Evolutionary conservation across 2,797 vertebrate species (phyloP).

Genomic region (Scolopax bukidnonensis): DNA sequence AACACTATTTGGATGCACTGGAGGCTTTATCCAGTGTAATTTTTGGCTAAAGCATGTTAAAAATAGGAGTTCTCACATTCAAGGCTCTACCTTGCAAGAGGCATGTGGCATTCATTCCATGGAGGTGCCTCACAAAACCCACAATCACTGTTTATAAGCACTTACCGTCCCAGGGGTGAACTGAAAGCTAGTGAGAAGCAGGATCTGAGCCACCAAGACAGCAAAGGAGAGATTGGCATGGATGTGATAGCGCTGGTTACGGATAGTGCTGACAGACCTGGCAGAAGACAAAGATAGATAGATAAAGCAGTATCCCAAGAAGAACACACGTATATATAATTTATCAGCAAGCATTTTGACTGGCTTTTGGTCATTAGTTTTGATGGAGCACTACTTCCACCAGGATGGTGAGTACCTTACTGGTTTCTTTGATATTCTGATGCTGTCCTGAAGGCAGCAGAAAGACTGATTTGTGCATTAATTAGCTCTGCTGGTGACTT

Average conservation of each 20-base stretch:
- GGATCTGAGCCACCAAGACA: constrained; percentile 91
- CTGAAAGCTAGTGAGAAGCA: constrained; percentile 91
- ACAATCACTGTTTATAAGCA: background rate
- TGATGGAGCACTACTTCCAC: background rate
- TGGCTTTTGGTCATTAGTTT: background rate
- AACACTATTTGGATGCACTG: background rate
- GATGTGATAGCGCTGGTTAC: constrained; percentile 97
- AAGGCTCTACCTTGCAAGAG: background rate
- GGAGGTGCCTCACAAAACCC: background rate
- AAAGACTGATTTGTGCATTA: background rate
- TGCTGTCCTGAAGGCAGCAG: background rate
- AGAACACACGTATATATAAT: rapidly evolving
- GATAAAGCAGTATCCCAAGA: background rate
- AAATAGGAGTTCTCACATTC: background rate
- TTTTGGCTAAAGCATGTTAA: background rate
- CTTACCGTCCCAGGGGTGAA: constrained; percentile 88
- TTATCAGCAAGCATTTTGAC: background rate
- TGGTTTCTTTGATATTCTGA: background rate
- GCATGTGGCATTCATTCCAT: rapidly evolving
- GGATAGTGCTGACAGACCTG: constrained; percentile 95
- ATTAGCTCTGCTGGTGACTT: background rate
- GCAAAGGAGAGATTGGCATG: constrained; percentile 94
- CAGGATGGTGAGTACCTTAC: background rate
- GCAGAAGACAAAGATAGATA: background rate
- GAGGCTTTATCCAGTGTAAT: background rate